Conservation (phyloP, 2,797 vertebrate species). For the Craterocephalus amniculus region DNA sequence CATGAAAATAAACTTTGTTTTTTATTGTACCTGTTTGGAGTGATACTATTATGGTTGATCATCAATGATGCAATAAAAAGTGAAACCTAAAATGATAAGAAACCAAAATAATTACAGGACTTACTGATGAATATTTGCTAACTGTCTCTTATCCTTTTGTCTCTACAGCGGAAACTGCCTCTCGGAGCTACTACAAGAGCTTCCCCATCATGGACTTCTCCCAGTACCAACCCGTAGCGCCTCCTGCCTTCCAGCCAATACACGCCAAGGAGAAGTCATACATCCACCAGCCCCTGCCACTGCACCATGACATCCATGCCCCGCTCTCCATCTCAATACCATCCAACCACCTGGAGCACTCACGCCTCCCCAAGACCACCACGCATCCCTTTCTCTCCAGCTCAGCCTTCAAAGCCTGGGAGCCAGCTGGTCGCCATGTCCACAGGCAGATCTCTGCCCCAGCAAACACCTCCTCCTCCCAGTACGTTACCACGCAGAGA, state of each 20-base stretch:
- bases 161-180: constrained; percentile 80
- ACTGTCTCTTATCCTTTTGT: neutral
- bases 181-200: constrained; percentile 88
- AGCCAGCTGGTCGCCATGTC: constrained; percentile 70
- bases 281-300: constrained; percentile 79
- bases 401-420: constrained; percentile 81
- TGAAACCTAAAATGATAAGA: neutral
- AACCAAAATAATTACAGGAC: neutral
- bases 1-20: neutral
- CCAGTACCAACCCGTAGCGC: constrained; percentile 72
- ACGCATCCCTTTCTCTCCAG: constrained; percentile 74
- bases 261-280: constrained; percentile 81
- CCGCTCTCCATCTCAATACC: constrained; percentile 84
- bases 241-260: constrained; percentile 79
- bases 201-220: constrained; percentile 84
- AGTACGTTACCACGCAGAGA: constrained; percentile 74
- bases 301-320: constrained; percentile 69
- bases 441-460: constrained; percentile 80
- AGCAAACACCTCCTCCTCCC: constrained; percentile 65
- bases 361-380: constrained; percentile 81
- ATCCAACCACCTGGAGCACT: constrained; percentile 77
- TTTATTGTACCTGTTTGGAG: neutral
- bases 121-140: neutral
- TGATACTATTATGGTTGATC: neutral
- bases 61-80: neutral